Evolutionary conservation across 1,140 invertebrate species (phyloP), one percentile per base, ranked within the genome.

Genomic region (Lordiphosa mommai): DNA sequence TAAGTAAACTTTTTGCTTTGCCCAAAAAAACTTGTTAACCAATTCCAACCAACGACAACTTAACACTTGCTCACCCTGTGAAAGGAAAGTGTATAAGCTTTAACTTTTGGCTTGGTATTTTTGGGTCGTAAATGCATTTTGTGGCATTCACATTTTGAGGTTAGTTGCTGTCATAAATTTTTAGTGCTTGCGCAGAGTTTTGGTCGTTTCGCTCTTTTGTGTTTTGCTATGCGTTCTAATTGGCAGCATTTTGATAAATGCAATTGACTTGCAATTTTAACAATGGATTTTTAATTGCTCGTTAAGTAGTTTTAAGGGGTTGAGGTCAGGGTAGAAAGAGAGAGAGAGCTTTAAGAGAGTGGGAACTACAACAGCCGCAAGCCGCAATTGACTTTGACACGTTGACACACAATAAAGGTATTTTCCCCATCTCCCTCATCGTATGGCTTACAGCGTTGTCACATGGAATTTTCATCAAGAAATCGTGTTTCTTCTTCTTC

Each of bases 141-240:
- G 41, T 59, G 61, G 57, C 66, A 68, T 68, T 68, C 64, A 47
- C 64, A 60, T 63, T 80, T 76, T 82, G 77, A 71, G 76, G 77
- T 82, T 82, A 84, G 72, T 84, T 82, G 71, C 77, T 82, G 77
- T 76, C 77, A 82, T 82, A 82, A 84, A 84, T 82, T 82, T 82
- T 84, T 72, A 82, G 58, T 76, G 67, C 58, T 47, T 51, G 23
- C 41, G 34, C 38, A 8, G 48, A 9, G 14, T n/a, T 49, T 61
- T 55, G 49, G 49, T 59, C n/a, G 5, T 7, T 52, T 47, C 5
- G 27, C 14, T 47, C 48, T 30, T 61, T 69, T 69, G 65, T 69
- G 23, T 68, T 32, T 41, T 7, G 10, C 59, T 34, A 38, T 44
- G 55, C 13, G 47, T 50, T 40, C 77, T 82, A 82, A 82, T 82